Evolutionary conservation across 2,888 invertebrate species (phyloP), one percentile per base, ranked within the genome.

Genomic region (Onchidella celtica): DNA sequence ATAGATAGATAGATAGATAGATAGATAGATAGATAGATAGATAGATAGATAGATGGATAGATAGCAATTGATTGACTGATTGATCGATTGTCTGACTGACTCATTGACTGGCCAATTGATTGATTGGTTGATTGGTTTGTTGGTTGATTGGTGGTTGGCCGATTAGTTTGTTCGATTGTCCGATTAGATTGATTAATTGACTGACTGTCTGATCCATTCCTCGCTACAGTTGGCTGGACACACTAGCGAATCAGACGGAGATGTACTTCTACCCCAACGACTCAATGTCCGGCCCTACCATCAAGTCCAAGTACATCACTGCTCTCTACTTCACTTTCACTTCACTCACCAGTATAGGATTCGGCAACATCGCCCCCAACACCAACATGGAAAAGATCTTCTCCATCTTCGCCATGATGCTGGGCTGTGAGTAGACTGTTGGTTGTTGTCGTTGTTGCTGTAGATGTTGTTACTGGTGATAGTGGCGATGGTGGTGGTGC

Each of bases 301-400:
- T 93, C 55, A 87, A 90, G 79, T 91, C 93, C 61, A 90, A 90
- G 79, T 93, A 93, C 85, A 92, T 93, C 74, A 93, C 93, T 27
- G 90, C 93, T 11, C 87, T 93, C 40, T 93, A 93, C 87, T 93
- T 93, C 87, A 93, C 93, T 4, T 92, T 93, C 85, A 93, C 93
- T 3, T 92, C 89, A 66, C 87, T 93, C 66, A 93, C 93, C 32
- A 92, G 92, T 86, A 93, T 93, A 55, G 93, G 93, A 3, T 93
- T 93, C 85, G 93, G 93, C 24, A 93, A 93, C 84, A 90, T 93
- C 36, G 91, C 92, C 0, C 92, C 93, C 4, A 93, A 93, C 83
- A 93, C 93, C 0, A 92, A 93, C 83, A 91, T 91, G 47, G 93
- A 93, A 86, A 93, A 93, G 84, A 89, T 93, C 34, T 93, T 93